Evolutionary conservation across 2,113 vertebrate genomes (phyloP), one percentile per base, ranked within the genome.

Genomic region (Atractosteus spatula): DNA sequence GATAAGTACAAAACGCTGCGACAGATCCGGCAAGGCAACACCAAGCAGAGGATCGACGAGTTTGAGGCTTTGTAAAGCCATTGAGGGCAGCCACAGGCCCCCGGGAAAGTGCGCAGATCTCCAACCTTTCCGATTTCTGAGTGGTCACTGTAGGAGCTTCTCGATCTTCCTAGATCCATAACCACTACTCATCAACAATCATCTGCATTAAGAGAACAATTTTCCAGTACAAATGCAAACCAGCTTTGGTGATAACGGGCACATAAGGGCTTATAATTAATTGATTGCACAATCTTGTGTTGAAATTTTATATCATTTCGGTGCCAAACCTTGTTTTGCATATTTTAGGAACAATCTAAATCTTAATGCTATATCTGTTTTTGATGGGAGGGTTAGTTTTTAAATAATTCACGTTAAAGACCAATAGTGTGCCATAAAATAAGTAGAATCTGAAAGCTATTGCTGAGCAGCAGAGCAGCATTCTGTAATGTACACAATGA

Each of bases 1-100:
- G 96, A 98, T 91, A 99, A 99, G 86, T 99, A 97, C 92, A 98
- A 98, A 89, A 98, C 96, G 0, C 90, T 98, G 89, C 88, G 94
- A 78, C 96, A 98, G 91, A 99, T 99, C 83, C 87, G 96, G 3
- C 92, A 94, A 87, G 97, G 97, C 82, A 98, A 97, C 92, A 98
- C 97, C 79, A 98, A 98, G 93, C 97, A 99, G 92, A 93, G 96
- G 76, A 98, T 98, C 3, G 96, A 98, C 3, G 97, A 99, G 88
- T 98, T 98, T 41, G 96, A 98, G 81, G 93, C 96, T n/a, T 93
- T 98, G 92, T 98, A 96, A 90, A 79, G 11, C 66, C 43, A 3
- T 4, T 13, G 4, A 17, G 8, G 55, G 3, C 14, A 2, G 44
- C 7, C 51, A 55, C 68, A 41, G 64, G 0, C 42, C 71, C 51